Evolutionary conservation across 30 jellyfish, hydroid and myxozoan genomes (phyloP).

Genomic region (Pelagia noctiluca): DNA sequence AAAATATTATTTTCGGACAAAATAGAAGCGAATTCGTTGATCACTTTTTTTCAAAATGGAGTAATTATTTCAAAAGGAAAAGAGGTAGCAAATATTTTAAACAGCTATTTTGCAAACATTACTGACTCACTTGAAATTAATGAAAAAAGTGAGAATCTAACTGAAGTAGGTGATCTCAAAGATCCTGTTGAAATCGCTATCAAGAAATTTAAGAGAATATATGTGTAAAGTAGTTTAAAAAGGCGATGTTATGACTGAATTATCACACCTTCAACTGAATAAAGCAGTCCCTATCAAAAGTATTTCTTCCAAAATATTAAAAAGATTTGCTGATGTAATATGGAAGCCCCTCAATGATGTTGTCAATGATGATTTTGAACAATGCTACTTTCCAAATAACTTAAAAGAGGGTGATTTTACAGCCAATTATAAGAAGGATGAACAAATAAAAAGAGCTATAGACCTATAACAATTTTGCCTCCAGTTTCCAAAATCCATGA

Average conservation of each 20-base stretch:
- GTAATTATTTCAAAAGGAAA: no score
- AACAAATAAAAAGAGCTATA: no score
- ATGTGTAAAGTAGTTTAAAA: not conserved
- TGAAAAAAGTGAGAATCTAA: not conserved
- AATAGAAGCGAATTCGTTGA: no score
- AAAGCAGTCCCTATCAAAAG: not conserved
- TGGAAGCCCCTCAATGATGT: not conserved
- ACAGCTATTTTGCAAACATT: no score
- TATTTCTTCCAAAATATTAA: not conserved
- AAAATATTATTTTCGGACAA: no score
- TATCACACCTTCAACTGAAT: not conserved
- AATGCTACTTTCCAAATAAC: not conserved
- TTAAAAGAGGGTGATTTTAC: not conserved
- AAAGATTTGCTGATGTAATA: not conserved
- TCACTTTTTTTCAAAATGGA: no score
- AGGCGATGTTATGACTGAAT: slow-evolving; percentile 2
- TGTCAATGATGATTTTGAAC: not conserved
- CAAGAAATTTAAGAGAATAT: not conserved
- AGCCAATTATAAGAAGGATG: not conserved
- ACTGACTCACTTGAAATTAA: no score
- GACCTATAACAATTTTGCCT: not conserved
- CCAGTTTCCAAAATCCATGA: not conserved
- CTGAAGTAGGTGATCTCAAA: not conserved
- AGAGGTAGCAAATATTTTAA: no score
- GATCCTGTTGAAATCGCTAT: slow-evolving; percentile 5